phyloP scores from a whole-genome alignment of 2,113 vertebrate genomes.

The Mastomys coucha region DNA sequence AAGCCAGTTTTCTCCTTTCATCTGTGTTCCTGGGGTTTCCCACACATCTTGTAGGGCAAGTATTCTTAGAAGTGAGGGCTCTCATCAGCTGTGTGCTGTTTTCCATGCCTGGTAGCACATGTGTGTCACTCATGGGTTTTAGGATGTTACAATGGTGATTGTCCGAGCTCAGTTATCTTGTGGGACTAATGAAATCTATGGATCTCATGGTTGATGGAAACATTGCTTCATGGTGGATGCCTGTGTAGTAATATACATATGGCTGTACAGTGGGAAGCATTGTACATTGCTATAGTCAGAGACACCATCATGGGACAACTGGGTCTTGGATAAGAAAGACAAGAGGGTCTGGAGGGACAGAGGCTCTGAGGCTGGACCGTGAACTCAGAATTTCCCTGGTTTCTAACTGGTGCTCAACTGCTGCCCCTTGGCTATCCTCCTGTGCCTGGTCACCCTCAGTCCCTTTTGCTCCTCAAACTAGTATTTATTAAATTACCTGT shows the following conservation, averaged over 20 bases:
- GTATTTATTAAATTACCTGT: not conserved
- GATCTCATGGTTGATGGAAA: not conserved
- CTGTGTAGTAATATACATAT: not conserved
- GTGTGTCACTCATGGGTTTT: not conserved
- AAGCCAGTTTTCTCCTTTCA: not conserved
- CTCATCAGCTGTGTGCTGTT: not conserved
- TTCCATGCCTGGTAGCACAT: not conserved
- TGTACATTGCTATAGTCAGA: not conserved
- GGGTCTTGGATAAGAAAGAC: not conserved
- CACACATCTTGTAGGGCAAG: not conserved
- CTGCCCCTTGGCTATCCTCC: constrained; percentile 9
- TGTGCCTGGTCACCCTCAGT: not conserved
- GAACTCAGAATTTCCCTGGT: not conserved
- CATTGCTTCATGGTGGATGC: not conserved
- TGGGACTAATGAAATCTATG: not conserved
- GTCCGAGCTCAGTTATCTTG: not conserved
- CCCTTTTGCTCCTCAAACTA: constrained; percentile 13
- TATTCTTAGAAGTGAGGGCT: not conserved
- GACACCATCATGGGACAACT: constrained; percentile 25
- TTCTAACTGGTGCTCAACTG: not conserved
- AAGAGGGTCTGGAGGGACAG: constrained; percentile 21
- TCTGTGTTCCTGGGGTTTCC: not conserved
- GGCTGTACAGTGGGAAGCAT: not conserved
- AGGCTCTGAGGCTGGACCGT: not conserved
- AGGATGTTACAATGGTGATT: not conserved